Base-by-base conservation (phyloP, 2,888 invertebrate species). In the Leptopilina syphax region DNA sequence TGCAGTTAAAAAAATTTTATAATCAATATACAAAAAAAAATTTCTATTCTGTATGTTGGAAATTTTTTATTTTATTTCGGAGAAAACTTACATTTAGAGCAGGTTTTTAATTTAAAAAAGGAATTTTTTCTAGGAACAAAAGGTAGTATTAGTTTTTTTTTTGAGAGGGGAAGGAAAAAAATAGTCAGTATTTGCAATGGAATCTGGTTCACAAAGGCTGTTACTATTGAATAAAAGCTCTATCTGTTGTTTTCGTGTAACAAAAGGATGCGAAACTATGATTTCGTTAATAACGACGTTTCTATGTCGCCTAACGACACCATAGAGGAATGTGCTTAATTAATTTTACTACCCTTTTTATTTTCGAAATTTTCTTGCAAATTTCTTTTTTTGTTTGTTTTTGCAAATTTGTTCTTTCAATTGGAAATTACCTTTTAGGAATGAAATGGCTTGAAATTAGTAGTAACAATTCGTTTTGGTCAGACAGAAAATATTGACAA, bases 211-310 rank as follows among this genome's bases (percentile, higher is more conserved):
- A 70, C 50, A 54, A 70, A 70, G 27, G 70, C 70, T 24, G 54
- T 70, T 70, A 7, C 70, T 70, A 70, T 27, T 70, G 70, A 70
- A 70, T 54, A 50, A 70, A 27, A 70, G 70, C 24, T 27, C 54
- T 50, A 27, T 70, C 54, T 70, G 27, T 54, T 70, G 27, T 70
- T 70, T 50, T 34, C 54, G 27, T 13, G 13, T 70, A 54, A 70
- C 50, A 70, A 70, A 50, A 70, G 27, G 24, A 50, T 6, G 50
- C 2, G 24, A 9, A 70, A 12, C 70, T 70, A 54, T 70, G 50
- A 70, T 54, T 70, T 50, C 47, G 18, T 70, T 44, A 70, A 12
- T 50, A 70, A 50, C 47, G 9, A 47, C 50, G 18, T 70, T 70
- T 47, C 50, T 70, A 50, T 67, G 67, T 67, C 67, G 68, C n/a